Evolutionary conservation across 1,140 invertebrate species (phyloP).

Genomic region (Solen grandis): DNA sequence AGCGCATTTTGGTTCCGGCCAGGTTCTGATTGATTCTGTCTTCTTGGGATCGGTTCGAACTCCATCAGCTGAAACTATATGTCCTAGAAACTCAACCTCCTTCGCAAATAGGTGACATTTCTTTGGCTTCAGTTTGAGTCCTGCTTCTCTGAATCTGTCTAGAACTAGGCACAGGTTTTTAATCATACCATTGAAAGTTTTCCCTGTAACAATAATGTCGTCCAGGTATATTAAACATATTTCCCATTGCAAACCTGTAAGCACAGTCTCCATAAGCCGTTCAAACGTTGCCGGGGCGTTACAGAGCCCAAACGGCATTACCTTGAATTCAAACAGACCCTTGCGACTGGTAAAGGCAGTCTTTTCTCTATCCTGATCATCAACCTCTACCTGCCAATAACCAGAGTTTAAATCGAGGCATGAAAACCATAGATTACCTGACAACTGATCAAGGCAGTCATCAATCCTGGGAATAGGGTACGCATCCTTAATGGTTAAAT

Average conservation of each 20-base stretch:
- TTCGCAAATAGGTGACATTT: conserved; percentile 34
- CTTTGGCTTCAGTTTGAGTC: conserved; percentile 24
- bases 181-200: neutral
- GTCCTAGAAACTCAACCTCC: too few relatives aligned
- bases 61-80: conserved; percentile 2
- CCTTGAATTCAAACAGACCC: conserved; percentile 46
- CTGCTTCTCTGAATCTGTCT: neutral
- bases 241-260: conserved; percentile 5
- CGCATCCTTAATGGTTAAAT: conserved; percentile 44
- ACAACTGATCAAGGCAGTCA: neutral
- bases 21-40: conserved; percentile 9
- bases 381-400: conserved; percentile 27
- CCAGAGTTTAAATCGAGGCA: conserved; percentile 20
- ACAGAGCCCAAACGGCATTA: too few relatives aligned
- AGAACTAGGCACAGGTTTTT: neutral
- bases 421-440: neutral
- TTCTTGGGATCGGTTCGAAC: conserved; percentile 15
- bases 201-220: conserved; percentile 1
- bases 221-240: conserved; percentile 26
- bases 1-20: neutral
- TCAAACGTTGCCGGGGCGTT: conserved; percentile 36
- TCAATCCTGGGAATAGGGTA: neutral
- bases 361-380: neutral
- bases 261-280: conserved; percentile 1
- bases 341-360: conserved; percentile 8